Evolutionary conservation across 2,113 vertebrate genomes (phyloP).

Genomic region (Xiphophorus maculatus): DNA sequence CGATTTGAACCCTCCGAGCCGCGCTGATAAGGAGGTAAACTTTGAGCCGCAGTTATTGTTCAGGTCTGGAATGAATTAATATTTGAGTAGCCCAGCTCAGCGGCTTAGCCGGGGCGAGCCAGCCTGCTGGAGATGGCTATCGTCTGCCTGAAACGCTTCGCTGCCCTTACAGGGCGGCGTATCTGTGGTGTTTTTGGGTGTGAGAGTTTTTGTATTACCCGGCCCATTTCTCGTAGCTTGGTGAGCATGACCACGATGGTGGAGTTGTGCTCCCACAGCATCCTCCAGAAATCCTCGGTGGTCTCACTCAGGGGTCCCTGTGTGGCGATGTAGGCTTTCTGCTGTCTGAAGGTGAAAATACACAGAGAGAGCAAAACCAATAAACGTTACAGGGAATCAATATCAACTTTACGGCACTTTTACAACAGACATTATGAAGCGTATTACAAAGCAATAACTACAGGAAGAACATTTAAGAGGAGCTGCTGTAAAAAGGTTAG

Average conservation of each 20-base stretch:
- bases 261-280: slow-evolving; percentile 98
- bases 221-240: slow-evolving; percentile 95
- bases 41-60: slow-evolving; percentile 36
- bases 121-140: neutral
- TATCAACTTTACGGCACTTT: slow-evolving; percentile 6
- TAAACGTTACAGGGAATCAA: slow-evolving; percentile 5
- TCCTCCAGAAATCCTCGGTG: slow-evolving; percentile 98
- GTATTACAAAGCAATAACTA: slow-evolving; percentile 12
- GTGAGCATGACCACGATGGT: slow-evolving; percentile 98
- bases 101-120: neutral
- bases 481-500: slow-evolving; percentile 10
- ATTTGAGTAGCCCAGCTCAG: slow-evolving; percentile 38
- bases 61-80: slow-evolving; percentile 46
- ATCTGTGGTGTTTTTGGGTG: neutral
- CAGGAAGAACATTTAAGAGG: slow-evolving; percentile 16
- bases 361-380: slow-evolving; percentile 2
- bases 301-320: slow-evolving; percentile 95
- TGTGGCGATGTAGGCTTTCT: slow-evolving; percentile 95
- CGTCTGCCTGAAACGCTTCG: slow-evolving; percentile 14
- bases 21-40: slow-evolving; percentile 23
- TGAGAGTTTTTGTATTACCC: slow-evolving; percentile 77
- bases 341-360: slow-evolving; percentile 82
- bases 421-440: slow-evolving; percentile 11
- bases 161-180: slow-evolving; percentile 1
- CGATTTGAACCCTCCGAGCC: slow-evolving; percentile 14